Evolutionary conservation across 2,888 invertebrate species (phyloP).

Genomic region (Ophion slaviceki): DNA sequence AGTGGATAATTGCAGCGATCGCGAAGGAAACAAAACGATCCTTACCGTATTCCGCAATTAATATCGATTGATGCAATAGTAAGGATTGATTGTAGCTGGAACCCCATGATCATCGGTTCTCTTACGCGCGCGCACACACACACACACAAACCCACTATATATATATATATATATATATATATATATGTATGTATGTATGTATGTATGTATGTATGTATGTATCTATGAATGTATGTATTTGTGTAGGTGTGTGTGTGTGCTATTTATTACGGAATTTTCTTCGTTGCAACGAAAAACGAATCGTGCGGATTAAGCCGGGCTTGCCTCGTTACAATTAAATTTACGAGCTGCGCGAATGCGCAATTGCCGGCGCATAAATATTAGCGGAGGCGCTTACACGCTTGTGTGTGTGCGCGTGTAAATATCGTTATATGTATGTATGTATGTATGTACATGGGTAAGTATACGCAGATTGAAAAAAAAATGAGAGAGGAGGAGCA

Average conservation of each 20-base stretch:
- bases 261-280: constrained; percentile 52
- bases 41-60: constrained; percentile 22
- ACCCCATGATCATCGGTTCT: constrained; percentile 1
- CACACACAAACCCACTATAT: background rate
- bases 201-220: too few relatives aligned
- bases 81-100: constrained; percentile 36
- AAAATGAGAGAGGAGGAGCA: constrained; percentile 4
- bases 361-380: constrained; percentile 65
- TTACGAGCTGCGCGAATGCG: constrained; percentile 77
- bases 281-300: constrained; percentile 48
- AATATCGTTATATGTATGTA: too few relatives aligned
- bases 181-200: too few relatives aligned
- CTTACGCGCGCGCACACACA: background rate
- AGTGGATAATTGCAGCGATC: constrained; percentile 19
- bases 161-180: background rate
- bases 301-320: constrained; percentile 67
- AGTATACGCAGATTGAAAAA: background rate
- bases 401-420: background rate
- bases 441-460: background rate
- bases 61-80: constrained; percentile 42
- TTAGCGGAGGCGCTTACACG: constrained; percentile 35
- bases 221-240: too few relatives aligned
- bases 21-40: background rate
- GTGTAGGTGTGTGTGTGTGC: background rate
- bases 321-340: constrained; percentile 79